Evolutionary conservation across 2,797 vertebrate species (phyloP), one percentile per base, ranked within the genome.

Genomic region (Erpetoichthys calabaricus): DNA sequence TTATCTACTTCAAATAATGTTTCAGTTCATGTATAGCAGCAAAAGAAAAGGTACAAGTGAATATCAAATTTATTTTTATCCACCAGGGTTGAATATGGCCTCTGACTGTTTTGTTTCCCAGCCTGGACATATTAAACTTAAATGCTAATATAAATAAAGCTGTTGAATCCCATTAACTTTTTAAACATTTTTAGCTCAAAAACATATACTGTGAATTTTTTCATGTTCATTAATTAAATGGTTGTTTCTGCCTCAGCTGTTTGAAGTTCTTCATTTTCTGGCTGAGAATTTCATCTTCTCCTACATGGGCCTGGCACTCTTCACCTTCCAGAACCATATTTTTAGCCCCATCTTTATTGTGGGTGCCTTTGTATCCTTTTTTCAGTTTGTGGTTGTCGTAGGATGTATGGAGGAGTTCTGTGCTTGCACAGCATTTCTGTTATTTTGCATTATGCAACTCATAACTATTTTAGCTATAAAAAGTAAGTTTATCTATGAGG

Each of bases 201-300:
- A 25, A 25, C 25, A 25, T 25, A 25, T 25, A 25, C 25, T 25
- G 25, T 25, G 25, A 25, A 25, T 25, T 25, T 4, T 4, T 49
- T 57, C 4, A 8, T 47, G 45, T 56, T 42, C 9, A 4, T 50
- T 61, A 60, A 50, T 41, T 3, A 44, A 3, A 4, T 1, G 5
- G 7, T 59, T 54, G 42, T 6, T 56, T 57, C 51, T 57, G 0
- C 0, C 59, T 51, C 70, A 88, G 86, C 82, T 88, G 46, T 88
- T 88, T 53, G 85, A 88, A 59, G 84, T 86, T 46, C 60, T 62
- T 50, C 57, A 62, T 52, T 62, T 62, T 57, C 6, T 62, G 56
- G 94, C 94, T 1, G 94, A 98, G 76, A 98, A 97, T 70, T 98
- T 98, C 80, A 98, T 98, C 73, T 98, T 98, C 80, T 97, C 94